Conservation (phyloP, 2,113 vertebrate genomes). For the western clawed frog (Xenopus tropicalis) region DNA sequence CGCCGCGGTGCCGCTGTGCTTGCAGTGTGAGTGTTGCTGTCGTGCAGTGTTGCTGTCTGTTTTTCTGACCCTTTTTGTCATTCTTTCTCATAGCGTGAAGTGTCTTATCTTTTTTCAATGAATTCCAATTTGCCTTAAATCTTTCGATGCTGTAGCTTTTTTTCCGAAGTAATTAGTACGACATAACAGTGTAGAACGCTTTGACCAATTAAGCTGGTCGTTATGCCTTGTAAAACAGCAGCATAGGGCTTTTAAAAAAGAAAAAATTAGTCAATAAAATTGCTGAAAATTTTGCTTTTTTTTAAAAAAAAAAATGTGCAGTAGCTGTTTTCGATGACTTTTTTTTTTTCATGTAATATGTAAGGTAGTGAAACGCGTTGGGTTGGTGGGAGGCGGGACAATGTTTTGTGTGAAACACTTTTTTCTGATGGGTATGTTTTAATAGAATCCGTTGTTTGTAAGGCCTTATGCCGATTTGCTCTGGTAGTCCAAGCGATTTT, state of each 20-base stretch:
- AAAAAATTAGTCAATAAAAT: conserved; percentile 85
- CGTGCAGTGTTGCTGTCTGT: conserved; percentile 80
- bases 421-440: conserved; percentile 83
- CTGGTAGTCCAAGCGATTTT: conserved; percentile 82
- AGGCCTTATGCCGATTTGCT: conserved; percentile 73
- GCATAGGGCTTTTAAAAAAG: conserved; percentile 85
- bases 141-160: conserved; percentile 87
- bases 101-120: conserved; percentile 80
- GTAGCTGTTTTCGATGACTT: conserved; percentile 83
- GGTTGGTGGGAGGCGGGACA: conserved; percentile 57
- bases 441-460: conserved; percentile 86
- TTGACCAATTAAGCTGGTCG: conserved; percentile 79
- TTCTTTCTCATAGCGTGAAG: conserved; percentile 77
- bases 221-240: conserved; percentile 86
- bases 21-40: conserved; percentile 90
- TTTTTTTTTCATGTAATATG: conserved; percentile 74
- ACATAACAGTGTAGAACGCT: conserved; percentile 76
- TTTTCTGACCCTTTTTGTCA: conserved; percentile 76
- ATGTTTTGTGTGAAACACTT: conserved; percentile 81
- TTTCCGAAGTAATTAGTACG: conserved; percentile 74
- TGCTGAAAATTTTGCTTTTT: conserved; percentile 80
- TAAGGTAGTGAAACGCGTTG: conserved; percentile 77
- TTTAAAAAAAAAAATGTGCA: conserved; percentile 77
- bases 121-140: conserved; percentile 95
- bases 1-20: conserved; percentile 80